Conservation (phyloP, 2,113 vertebrate genomes). For the Desmodus rotundus region DNA sequence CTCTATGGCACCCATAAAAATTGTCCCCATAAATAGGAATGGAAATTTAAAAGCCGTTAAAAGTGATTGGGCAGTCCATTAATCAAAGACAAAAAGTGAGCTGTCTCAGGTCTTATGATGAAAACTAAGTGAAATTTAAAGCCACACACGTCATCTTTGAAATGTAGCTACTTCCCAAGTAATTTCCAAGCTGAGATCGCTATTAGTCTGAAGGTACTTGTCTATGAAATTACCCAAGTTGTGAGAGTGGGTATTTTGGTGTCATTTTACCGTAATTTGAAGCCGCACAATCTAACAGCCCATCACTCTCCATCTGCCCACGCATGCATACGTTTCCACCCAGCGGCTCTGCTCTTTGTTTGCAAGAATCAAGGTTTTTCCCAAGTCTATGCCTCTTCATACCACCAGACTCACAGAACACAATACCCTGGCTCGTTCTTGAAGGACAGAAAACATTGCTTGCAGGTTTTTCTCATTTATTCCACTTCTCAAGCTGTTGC, state of each 20-base stretch:
- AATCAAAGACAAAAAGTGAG: not conserved
- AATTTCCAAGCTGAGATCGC: not conserved
- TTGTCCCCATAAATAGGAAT: not conserved
- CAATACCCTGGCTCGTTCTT: not conserved
- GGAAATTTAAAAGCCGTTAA: not conserved
- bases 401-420: no score
- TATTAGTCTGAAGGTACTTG: no score
- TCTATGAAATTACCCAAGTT: no score
- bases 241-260: rapidly evolving
- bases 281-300: not conserved
- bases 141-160: not conserved
- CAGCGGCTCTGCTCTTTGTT: no score
- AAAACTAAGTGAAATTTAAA: not conserved
- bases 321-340: no score
- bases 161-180: no score
- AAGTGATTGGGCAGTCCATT: not conserved
- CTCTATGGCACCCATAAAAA: not conserved
- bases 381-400: no score
- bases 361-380: no score
- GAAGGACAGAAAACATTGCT: not conserved
- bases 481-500: not conserved
- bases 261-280: no score
- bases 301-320: no score
- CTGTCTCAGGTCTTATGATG: no score
- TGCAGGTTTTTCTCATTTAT: not conserved